These are phyloP conservation scores for Cyanoramphus novaezelandiae DNA, from an alignment of 2,113 vertebrate genomes.

Conservation along the genomic window DNA sequence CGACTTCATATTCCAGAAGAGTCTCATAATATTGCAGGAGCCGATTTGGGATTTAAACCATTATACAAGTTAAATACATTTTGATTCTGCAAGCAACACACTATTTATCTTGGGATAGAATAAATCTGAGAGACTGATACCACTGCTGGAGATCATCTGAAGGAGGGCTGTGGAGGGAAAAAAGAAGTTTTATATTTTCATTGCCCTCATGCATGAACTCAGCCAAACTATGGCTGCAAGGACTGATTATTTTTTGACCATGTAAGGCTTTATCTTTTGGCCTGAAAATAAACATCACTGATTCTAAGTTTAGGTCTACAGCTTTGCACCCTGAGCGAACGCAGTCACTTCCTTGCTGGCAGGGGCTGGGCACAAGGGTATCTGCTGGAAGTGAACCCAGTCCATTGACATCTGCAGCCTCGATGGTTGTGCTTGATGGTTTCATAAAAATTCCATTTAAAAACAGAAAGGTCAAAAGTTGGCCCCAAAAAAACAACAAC, in stretches of 20 bases:
- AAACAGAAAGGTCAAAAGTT: conserved; percentile 36
- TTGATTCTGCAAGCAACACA: conserved; percentile 42
- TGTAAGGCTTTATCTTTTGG: conserved; percentile 8
- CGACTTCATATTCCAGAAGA: conserved; percentile 2
- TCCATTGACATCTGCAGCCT: background rate
- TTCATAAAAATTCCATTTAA: conserved; percentile 22
- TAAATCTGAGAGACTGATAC: conserved; percentile 36
- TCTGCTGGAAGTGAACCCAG: background rate
- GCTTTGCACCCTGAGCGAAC: background rate
- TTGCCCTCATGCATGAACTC: background rate
- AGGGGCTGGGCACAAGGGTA: background rate
- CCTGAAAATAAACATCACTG: background rate
- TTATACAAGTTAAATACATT: conserved; percentile 30
- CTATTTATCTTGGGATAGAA: conserved; percentile 56
- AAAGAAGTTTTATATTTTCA: background rate
- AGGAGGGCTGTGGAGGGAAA: background rate
- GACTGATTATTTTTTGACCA: background rate
- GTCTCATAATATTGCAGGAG: background rate
- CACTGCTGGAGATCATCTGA: conserved; percentile 1
- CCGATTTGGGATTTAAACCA: conserved; percentile 33
- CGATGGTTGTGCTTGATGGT: background rate
- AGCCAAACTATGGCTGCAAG: background rate
- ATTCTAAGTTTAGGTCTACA: background rate
- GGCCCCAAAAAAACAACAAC: background rate
- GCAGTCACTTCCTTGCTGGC: background rate